Evolutionary conservation across 2,113 vertebrate genomes (phyloP).

Genomic region (Hippocampus guttulatus): DNA sequence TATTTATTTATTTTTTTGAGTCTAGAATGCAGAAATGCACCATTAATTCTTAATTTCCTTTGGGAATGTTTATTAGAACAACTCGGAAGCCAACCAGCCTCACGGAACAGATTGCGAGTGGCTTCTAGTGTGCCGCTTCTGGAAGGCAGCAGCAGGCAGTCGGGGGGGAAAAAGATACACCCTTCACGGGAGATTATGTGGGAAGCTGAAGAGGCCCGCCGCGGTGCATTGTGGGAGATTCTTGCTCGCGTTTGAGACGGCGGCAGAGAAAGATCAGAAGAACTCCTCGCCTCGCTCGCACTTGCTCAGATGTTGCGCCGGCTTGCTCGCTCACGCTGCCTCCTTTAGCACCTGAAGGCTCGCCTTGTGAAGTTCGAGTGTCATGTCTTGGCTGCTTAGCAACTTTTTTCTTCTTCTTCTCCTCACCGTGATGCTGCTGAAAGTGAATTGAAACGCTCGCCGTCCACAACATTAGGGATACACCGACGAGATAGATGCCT

Average conservation of each 20-base stretch:
- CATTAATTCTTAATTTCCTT: neutral
- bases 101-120: neutral
- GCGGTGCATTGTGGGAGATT: constrained; percentile 20
- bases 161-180: constrained; percentile 45
- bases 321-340: constrained; percentile 14
- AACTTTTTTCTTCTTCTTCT: neutral
- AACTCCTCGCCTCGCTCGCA: constrained; percentile 6
- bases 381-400: constrained; percentile 11
- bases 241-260: neutral
- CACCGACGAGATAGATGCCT: neutral
- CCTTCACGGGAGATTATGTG: constrained; percentile 48
- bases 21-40: neutral
- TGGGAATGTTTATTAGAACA: neutral
- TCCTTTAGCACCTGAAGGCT: constrained; percentile 16
- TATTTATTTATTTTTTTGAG: neutral
- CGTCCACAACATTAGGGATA: neutral
- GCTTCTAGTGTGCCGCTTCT: neutral
- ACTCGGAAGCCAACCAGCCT: neutral
- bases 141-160: constrained; percentile 46
- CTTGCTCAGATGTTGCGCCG: constrained; percentile 12
- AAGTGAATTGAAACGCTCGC: neutral
- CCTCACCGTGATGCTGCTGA: neutral
- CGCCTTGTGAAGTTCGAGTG: constrained; percentile 30
- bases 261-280: constrained; percentile 11
- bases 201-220: constrained; percentile 13